phyloP scores from a whole-genome alignment of 2,113 vertebrate genomes.

The Spea multiplicata region DNA sequence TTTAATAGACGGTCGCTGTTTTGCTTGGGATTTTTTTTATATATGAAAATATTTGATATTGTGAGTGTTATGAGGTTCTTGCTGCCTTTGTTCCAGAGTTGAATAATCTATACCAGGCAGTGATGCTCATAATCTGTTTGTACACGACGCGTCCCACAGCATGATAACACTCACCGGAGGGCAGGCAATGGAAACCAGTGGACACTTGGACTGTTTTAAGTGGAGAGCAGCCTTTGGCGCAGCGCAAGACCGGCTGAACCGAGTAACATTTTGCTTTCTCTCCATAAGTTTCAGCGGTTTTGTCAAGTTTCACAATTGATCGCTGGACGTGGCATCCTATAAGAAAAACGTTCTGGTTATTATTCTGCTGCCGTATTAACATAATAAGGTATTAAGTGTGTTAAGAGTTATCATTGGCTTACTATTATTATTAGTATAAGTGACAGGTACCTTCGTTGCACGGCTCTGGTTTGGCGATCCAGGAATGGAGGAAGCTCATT shows the following conservation, averaged over 20 bases:
- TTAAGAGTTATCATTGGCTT: background rate
- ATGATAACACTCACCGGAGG: constrained; percentile 62
- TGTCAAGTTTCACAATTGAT: constrained; percentile 65
- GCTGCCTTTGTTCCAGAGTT: too few relatives aligned
- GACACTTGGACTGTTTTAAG: constrained; percentile 50
- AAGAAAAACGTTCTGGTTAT: background rate
- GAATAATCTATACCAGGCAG: too few relatives aligned
- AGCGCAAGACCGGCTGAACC: constrained; percentile 68
- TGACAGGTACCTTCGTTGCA: constrained; percentile 60
- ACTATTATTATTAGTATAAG: background rate
- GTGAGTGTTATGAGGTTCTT: too few relatives aligned
- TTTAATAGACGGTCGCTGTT: too few relatives aligned
- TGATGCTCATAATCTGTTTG: too few relatives aligned
- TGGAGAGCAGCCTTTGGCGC: constrained; percentile 61
- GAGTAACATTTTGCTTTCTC: constrained; percentile 64
- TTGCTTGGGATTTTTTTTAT: too few relatives aligned
- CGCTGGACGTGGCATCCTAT: constrained; percentile 67
- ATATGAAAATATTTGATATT: too few relatives aligned
- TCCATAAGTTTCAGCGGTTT: constrained; percentile 51
- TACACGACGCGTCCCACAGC: too few relatives aligned
- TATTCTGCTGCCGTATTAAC: background rate
- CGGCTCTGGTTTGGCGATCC: constrained; percentile 67
- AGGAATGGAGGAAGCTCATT: constrained; percentile 70
- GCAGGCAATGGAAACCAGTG: constrained; percentile 68
- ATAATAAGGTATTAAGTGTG: background rate